Conservation (phyloP, 2,113 vertebrate species). For the Scartelaos histophorus region DNA sequence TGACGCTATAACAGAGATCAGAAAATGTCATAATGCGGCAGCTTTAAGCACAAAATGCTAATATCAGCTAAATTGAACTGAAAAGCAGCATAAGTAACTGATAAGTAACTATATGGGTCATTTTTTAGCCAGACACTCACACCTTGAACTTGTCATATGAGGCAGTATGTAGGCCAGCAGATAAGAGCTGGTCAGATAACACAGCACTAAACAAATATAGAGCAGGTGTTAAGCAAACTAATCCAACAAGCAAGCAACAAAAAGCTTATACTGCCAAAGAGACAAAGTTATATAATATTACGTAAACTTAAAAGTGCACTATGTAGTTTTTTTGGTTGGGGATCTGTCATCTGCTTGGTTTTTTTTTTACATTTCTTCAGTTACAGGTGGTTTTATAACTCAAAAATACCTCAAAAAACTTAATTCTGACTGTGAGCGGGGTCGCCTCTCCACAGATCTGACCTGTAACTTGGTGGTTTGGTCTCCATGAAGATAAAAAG, state of each 20-base stretch:
- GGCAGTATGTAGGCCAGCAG: constrained; percentile 33
- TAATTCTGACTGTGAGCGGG: no score
- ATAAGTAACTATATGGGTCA: background rate
- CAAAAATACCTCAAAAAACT: no score
- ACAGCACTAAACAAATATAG: constrained; percentile 19
- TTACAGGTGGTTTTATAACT: no score
- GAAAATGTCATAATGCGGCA: no score
- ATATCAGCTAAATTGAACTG: background rate
- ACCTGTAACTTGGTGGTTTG: no score
- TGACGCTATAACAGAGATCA: no score
- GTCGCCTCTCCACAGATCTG: no score
- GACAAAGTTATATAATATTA: constrained; percentile 26
- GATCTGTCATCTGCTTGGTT: no score
- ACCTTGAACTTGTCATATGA: constrained; percentile 4
- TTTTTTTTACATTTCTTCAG: no score
- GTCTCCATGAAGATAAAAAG: no score
- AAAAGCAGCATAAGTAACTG: background rate
- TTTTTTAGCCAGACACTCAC: constrained; percentile 12
- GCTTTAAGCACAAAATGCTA: background rate
- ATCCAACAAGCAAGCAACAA: constrained; percentile 17
- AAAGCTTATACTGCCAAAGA: constrained; percentile 2
- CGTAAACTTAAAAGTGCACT: no score
- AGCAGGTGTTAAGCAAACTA: background rate
- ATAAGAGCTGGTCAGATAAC: constrained; percentile 40
- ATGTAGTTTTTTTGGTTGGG: no score